phyloP scores from a whole-genome alignment of 2,888 invertebrate species.

The Apotomis turbidana region DNA sequence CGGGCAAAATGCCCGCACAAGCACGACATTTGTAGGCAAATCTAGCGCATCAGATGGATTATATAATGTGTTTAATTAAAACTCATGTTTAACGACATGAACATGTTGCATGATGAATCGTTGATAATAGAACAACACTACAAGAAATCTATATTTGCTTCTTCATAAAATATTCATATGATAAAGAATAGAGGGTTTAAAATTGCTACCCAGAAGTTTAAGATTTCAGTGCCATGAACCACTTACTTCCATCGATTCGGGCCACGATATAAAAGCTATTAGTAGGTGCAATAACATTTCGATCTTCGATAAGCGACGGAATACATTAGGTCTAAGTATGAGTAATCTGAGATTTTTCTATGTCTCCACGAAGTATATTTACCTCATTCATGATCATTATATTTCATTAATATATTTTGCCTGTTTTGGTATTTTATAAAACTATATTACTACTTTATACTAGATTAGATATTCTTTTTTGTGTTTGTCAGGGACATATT shows the following conservation, averaged over 20 bases:
- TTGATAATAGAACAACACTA: not conserved
- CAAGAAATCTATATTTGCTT: not conserved
- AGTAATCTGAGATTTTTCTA: not conserved
- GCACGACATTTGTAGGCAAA: too few species aligned
- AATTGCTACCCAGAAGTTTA: not conserved
- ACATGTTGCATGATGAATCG: not conserved
- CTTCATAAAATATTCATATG: not conserved
- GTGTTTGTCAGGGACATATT: too few species aligned
- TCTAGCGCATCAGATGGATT: too few species aligned
- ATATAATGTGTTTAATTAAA: not conserved
- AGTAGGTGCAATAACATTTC: not conserved
- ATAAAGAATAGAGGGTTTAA: not conserved
- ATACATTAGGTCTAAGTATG: not conserved
- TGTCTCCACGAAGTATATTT: too few species aligned
- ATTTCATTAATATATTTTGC: too few species aligned
- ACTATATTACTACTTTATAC: too few species aligned
- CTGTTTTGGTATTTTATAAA: too few species aligned
- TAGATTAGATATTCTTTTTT: too few species aligned
- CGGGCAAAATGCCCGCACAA: too few species aligned
- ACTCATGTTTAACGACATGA: not conserved
- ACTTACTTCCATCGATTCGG: constrained; percentile 6
- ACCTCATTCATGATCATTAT: too few species aligned
- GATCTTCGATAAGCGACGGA: not conserved
- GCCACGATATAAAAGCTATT: constrained; percentile 2
- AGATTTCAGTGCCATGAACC: not conserved